Conservation (phyloP, 2,888 invertebrate genomes). For the Cephus sareptanus region DNA sequence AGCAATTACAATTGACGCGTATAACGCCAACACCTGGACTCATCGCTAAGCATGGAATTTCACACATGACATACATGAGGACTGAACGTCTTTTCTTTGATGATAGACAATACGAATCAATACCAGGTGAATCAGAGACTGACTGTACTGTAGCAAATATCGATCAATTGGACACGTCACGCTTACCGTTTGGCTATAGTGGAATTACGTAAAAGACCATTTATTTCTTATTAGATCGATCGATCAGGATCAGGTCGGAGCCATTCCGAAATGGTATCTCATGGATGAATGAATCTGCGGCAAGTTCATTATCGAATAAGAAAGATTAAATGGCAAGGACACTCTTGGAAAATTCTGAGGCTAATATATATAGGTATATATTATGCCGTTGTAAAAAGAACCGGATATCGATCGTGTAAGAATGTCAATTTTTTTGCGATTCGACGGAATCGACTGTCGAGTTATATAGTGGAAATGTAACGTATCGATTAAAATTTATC, state of each 20-base stretch:
- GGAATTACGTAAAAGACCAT: not conserved
- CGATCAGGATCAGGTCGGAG: not conserved
- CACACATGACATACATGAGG: not conserved
- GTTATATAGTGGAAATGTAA: not conserved
- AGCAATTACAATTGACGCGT: not conserved
- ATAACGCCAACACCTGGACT: not conserved
- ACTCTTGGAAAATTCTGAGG: not conserved
- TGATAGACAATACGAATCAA: too few species aligned
- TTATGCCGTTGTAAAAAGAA: not conserved
- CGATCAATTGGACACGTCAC: not conserved
- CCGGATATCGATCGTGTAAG: not conserved
- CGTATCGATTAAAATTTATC: not conserved
- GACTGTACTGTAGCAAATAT: not conserved
- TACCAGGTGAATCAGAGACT: too few species aligned
- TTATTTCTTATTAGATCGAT: not conserved
- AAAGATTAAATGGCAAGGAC: not conserved
- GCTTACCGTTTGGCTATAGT: not conserved
- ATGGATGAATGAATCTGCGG: not conserved
- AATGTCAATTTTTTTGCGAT: not conserved
- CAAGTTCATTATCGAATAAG: not conserved
- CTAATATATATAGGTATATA: not conserved
- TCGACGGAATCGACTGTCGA: not conserved
- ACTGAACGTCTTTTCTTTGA: not conserved
- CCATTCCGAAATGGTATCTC: not conserved
- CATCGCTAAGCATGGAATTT: not conserved